Evolutionary conservation across 37 sponge, comb jelly and placozoan genomes (phyloP).

Genomic region (Bolinopsis microptera): DNA sequence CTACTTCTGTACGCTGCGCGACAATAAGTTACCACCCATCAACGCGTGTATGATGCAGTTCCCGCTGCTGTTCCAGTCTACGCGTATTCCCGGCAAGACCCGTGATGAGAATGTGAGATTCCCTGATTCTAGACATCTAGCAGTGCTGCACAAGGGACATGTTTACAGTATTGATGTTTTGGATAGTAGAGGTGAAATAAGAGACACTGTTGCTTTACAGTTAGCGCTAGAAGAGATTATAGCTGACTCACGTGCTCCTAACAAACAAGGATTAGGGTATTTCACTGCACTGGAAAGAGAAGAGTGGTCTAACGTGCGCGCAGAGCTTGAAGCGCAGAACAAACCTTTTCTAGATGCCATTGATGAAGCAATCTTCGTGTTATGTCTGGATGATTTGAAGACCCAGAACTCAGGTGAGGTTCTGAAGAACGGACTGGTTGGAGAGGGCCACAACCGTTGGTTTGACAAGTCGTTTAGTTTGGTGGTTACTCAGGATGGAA

Average conservation of each 20-base stretch:
- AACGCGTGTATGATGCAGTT: slow-evolving; percentile 97
- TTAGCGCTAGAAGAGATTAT: slow-evolving; percentile 69
- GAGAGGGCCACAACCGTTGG: slow-evolving; percentile 89
- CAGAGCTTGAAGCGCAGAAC: slow-evolving; percentile 67
- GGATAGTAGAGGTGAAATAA: slow-evolving; percentile 69
- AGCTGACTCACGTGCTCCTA: slow-evolving; percentile 66
- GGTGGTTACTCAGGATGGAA: slow-evolving; percentile 73
- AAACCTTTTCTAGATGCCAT: slow-evolving; percentile 69
- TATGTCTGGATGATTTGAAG: slow-evolving; percentile 82
- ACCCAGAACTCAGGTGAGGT: slow-evolving; percentile 50
- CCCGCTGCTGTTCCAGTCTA: slow-evolving; percentile 78
- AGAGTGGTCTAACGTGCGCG: not conserved
- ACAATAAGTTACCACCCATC: slow-evolving; percentile 76
- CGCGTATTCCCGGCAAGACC: slow-evolving; percentile 75
- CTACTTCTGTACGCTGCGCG: slow-evolving; percentile 73
- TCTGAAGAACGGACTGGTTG: slow-evolving; percentile 76
- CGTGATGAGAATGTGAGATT: slow-evolving; percentile 74
- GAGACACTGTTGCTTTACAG: slow-evolving; percentile 44
- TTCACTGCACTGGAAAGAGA: slow-evolving; percentile 71
- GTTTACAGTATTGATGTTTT: slow-evolving; percentile 76
- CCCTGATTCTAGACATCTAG: slow-evolving; percentile 68
- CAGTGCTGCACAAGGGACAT: slow-evolving; percentile 81
- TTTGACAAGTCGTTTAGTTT: slow-evolving; percentile 93
- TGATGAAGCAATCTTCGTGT: slow-evolving; percentile 81
- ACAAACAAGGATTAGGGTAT: slow-evolving; percentile 68